Evolutionary conservation across 2,888 invertebrate species (phyloP).

Genomic region (Eristalinus sepulchralis): DNA sequence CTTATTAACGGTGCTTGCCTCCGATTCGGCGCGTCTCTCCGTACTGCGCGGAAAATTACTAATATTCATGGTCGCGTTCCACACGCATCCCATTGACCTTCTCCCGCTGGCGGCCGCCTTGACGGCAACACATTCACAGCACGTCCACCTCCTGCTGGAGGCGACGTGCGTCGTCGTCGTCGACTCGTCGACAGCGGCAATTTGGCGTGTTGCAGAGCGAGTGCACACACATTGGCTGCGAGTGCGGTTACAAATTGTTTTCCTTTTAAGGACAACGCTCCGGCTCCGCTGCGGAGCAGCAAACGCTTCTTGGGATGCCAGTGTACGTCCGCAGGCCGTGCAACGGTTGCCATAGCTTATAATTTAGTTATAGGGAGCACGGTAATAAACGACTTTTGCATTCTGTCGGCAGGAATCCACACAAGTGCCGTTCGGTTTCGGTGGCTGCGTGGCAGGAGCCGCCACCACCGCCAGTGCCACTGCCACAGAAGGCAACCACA

Average conservation of each 20-base stretch:
- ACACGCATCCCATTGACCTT: constrained; percentile 60
- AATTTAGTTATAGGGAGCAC: constrained; percentile 71
- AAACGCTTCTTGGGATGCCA: constrained; percentile 23
- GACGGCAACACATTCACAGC: constrained; percentile 20
- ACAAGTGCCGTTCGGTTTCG: constrained; percentile 65
- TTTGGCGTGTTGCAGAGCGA: constrained; percentile 34
- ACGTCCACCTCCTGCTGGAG: constrained; percentile 22
- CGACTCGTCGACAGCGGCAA: constrained; percentile 26
- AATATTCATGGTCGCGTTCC: constrained; percentile 14
- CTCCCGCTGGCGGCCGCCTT: constrained; percentile 30
- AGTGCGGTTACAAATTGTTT: constrained; percentile 69
- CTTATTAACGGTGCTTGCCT: constrained; percentile 57
- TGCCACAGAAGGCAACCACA: neutral
- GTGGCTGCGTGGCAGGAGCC: constrained; percentile 43
- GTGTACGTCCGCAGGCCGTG: constrained; percentile 8
- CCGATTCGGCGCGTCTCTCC: neutral
- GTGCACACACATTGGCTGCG: constrained; percentile 43
- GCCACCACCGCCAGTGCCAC: constrained; percentile 7
- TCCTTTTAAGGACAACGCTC: constrained; percentile 61
- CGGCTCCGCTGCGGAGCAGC: constrained; percentile 3
- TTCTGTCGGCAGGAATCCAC: constrained; percentile 58
- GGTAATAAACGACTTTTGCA: constrained; percentile 70
- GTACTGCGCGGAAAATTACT: neutral
- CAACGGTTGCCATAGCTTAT: constrained; percentile 49
- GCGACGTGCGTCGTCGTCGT: too few species aligned